phyloP scores from a whole-genome alignment of 2,888 invertebrate genomes.

The Diachrysia chrysitis region DNA sequence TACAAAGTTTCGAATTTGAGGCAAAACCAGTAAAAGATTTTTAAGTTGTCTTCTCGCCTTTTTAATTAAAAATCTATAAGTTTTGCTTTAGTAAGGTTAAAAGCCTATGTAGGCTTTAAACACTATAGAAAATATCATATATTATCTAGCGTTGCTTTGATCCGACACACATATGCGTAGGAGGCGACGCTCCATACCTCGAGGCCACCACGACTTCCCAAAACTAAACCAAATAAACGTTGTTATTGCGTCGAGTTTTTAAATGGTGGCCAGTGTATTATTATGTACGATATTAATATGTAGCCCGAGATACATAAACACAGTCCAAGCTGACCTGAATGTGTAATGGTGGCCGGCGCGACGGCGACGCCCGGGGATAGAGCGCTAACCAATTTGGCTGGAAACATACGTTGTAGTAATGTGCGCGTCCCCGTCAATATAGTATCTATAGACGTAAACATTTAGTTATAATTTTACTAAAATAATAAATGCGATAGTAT shows the following conservation, averaged over 20 bases:
- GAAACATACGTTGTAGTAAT: conserved; percentile 37
- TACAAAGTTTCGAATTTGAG: too few relatives aligned
- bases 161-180: background rate
- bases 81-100: too few relatives aligned
- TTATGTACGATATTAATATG: conserved; percentile 18
- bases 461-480: too few relatives aligned
- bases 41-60: too few relatives aligned
- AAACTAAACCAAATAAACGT: conserved; percentile 2
- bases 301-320: conserved; percentile 16
- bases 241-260: background rate
- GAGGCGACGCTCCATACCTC: conserved; percentile 2
- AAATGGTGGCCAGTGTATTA: conserved; percentile 13
- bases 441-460: conserved; percentile 1
- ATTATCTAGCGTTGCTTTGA: background rate
- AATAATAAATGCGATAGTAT: too few relatives aligned
- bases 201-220: background rate
- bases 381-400: conserved; percentile 32
- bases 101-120: too few relatives aligned
- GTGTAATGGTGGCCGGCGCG: conserved; percentile 31
- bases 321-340: conserved; percentile 30
- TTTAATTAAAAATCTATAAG: too few relatives aligned
- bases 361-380: conserved; percentile 44
- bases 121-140: too few relatives aligned
- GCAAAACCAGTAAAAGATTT: too few relatives aligned
- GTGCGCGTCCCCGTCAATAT: background rate